Conservation (phyloP, 2,113 vertebrate genomes). For the Crotalus viridis region DNA sequence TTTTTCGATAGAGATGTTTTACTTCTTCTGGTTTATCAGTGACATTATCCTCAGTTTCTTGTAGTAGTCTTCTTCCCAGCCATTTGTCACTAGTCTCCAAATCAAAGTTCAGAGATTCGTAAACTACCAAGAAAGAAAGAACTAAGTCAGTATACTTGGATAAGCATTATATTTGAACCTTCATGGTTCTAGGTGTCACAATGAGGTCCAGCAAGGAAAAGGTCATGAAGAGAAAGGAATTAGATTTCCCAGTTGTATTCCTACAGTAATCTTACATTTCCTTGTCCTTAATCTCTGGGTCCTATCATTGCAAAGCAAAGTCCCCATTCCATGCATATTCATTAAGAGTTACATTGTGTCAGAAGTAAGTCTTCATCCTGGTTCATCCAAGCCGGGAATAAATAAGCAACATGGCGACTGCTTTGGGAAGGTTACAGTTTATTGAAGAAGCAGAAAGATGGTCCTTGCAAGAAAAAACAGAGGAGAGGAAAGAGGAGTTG, state of each 20-base stretch:
- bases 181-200: neutral
- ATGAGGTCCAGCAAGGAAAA: neutral
- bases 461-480: too few relatives aligned
- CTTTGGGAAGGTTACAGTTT: too few relatives aligned
- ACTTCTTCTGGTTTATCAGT: conserved; percentile 64
- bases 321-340: neutral
- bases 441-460: too few relatives aligned
- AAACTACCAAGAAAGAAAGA: conserved; percentile 63
- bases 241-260: neutral
- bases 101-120: conserved; percentile 66
- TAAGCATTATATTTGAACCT: neutral
- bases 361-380: too few relatives aligned
- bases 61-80: conserved; percentile 84
- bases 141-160: neutral
- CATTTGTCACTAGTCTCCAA: conserved; percentile 66
- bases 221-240: neutral
- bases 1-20: conserved; percentile 68
- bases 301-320: neutral
- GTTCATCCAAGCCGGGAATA: too few relatives aligned
- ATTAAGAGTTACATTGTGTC: neutral
- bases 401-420: too few relatives aligned
- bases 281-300: neutral
- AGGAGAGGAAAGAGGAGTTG: too few relatives aligned
- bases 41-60: conserved; percentile 69
- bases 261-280: neutral